These are phyloP conservation scores for Chironomus tepperi DNA, from an alignment of 1,140 invertebrate species.

Conservation along the genomic window DNA sequence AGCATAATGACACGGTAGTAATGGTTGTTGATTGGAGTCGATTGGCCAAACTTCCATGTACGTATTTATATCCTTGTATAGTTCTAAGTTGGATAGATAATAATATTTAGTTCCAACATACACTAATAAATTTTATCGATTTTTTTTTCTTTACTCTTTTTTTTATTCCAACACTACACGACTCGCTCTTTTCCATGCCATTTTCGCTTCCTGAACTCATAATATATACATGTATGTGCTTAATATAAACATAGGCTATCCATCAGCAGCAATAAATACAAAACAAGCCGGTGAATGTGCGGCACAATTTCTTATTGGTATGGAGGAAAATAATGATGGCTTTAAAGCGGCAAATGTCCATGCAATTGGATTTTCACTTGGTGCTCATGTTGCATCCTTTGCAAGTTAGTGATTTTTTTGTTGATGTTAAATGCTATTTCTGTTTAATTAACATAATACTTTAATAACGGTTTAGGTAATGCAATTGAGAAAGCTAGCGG, in stretches of 20 bases:
- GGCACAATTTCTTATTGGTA: constrained; percentile 39
- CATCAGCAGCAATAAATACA: constrained; percentile 43
- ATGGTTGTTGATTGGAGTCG: constrained; percentile 45
- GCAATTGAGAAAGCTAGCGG: constrained; percentile 27
- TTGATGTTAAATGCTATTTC: constrained; percentile 28
- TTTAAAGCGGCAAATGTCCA: constrained; percentile 57
- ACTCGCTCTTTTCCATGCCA: too few species aligned
- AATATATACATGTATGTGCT: too few species aligned
- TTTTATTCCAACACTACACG: too few species aligned
- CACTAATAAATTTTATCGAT: constrained; percentile 9
- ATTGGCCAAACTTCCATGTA: constrained; percentile 40
- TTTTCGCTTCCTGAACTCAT: too few species aligned
- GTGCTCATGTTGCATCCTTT: constrained; percentile 84
- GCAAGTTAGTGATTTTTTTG: constrained; percentile 39
- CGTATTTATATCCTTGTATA: background rate
- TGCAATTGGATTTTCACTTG: constrained; percentile 77
- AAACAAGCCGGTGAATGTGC: constrained; percentile 43
- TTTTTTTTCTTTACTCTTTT: background rate
- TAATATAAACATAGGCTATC: constrained; percentile 32
- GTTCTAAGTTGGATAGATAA: background rate
- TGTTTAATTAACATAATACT: constrained; percentile 27
- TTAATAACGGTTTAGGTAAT: constrained; percentile 29
- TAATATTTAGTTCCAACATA: background rate
- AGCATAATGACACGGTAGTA: constrained; percentile 35
- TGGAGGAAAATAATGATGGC: constrained; percentile 37